These are phyloP conservation scores for Mylabris sibirica DNA, from an alignment of 2,888 invertebrate species.

Conservation along the genomic window DNA sequence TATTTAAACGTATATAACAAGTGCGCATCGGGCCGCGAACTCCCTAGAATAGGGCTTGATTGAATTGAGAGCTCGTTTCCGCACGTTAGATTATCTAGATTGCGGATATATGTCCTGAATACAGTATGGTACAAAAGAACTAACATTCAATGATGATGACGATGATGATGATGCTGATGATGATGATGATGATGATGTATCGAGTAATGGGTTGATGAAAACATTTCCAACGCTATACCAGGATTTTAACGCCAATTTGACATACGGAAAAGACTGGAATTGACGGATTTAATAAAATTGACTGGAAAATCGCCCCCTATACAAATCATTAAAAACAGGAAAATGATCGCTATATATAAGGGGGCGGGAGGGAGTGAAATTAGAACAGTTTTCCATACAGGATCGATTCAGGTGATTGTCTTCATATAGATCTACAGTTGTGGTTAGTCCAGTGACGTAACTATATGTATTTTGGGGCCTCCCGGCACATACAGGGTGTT, in stretches of 20 bases:
- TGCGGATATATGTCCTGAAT: constrained; percentile 49
- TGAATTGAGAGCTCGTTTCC: constrained; percentile 57
- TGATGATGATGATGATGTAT: not conserved
- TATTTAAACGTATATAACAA: constrained; percentile 44
- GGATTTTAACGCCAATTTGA: constrained; percentile 20
- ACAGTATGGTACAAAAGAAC: constrained; percentile 28
- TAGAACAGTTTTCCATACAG: not conserved
- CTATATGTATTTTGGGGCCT: no score
- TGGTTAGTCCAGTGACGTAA: no score
- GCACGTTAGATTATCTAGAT: constrained; percentile 55
- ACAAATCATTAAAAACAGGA: constrained; percentile 10
- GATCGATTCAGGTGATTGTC: not conserved
- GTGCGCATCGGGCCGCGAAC: constrained; percentile 51
- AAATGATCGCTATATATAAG: not conserved
- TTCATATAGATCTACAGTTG: no score
- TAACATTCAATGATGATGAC: not conserved
- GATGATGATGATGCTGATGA: not conserved
- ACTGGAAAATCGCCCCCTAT: constrained; percentile 6
- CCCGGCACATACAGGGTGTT: no score
- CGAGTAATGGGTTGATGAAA: constrained; percentile 7
- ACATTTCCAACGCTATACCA: constrained; percentile 9
- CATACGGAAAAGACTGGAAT: constrained; percentile 13
- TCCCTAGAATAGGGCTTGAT: constrained; percentile 52
- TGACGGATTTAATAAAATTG: constrained; percentile 18
- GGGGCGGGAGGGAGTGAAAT: not conserved